A percentile compares a stretch with the other conserved stretches of the same genome.
Evolutionary conservation across 2,888 invertebrate genomes (phyloP).

Genomic region (Caenorhabditis zanzibari): DNA sequence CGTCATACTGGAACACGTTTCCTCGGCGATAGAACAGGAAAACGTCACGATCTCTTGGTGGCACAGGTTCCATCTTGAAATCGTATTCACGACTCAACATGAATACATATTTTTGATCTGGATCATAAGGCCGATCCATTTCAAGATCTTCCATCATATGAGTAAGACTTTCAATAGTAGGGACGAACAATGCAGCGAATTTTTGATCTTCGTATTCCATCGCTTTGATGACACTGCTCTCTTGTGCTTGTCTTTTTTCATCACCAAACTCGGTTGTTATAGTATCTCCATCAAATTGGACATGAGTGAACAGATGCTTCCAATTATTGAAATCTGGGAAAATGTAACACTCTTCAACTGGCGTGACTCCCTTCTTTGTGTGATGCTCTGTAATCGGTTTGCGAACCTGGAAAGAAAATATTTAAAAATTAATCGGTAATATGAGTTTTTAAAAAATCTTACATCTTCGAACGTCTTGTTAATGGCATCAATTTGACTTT

Average conservation of each 20-base stretch:
- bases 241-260: slow-evolving; percentile 64
- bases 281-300: slow-evolving; percentile 98
- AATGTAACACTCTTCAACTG: slow-evolving; percentile 92
- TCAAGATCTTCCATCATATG: slow-evolving; percentile 92
- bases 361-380: slow-evolving; percentile 95
- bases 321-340: slow-evolving; percentile 97
- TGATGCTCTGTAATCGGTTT: slow-evolving; percentile 90
- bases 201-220: slow-evolving; percentile 93
- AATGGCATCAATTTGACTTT: slow-evolving; percentile 97
- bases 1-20: slow-evolving; percentile 84
- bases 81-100: slow-evolving; percentile 96
- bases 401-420: slow-evolving; percentile 82
- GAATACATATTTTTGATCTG: slow-evolving; percentile 57
- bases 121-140: slow-evolving; percentile 89
- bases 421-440: not conserved
- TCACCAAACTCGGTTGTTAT: slow-evolving; percentile 89
- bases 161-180: slow-evolving; percentile 93
- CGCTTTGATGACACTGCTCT: slow-evolving; percentile 63
- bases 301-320: slow-evolving; percentile 97
- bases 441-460: slow-evolving; percentile 82
- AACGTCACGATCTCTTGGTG: slow-evolving; percentile 49
- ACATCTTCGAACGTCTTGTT: slow-evolving; percentile 97
- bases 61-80: slow-evolving; percentile 94
- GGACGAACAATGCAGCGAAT: slow-evolving; percentile 98
- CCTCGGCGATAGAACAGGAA: slow-evolving; percentile 76